phyloP scores from a whole-genome alignment of 23 tunicate species.

The Halocynthia aurantium region DNA sequence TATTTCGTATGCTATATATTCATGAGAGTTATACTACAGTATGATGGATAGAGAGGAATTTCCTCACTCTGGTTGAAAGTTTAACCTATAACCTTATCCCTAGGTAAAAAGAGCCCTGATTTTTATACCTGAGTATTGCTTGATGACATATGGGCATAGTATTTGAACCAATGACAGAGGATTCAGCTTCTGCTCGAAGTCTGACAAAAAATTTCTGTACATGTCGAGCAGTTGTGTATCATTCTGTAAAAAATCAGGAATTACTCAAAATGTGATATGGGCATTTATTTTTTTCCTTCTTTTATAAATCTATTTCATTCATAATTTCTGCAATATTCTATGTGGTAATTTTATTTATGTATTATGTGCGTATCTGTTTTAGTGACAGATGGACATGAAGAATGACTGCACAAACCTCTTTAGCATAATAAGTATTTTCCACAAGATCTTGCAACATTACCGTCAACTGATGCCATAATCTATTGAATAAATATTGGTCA shows the following conservation, averaged over 20 bases:
- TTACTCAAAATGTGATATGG: neutral
- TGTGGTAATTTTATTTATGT: too few species aligned
- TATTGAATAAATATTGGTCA: neutral
- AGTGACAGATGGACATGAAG: neutral
- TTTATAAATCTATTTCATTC: too few species aligned
- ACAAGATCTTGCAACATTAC: slow-evolving; percentile 31
- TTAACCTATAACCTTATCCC: too few species aligned
- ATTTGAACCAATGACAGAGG: slow-evolving; percentile 84
- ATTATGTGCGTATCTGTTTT: too few species aligned
- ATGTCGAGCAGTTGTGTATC: slow-evolving; percentile 58
- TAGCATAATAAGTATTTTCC: slow-evolving; percentile 28
- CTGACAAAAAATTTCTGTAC: slow-evolving; percentile 64
- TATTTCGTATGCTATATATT: too few species aligned
- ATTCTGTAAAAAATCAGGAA: slow-evolving; percentile 6
- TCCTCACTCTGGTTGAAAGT: too few species aligned
- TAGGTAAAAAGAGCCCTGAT: too few species aligned
- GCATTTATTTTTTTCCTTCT: too few species aligned
- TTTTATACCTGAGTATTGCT: slow-evolving; percentile 61
- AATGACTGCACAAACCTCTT: slow-evolving; percentile 15
- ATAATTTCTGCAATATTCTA: too few species aligned
- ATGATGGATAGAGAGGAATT: too few species aligned
- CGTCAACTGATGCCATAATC: slow-evolving; percentile 87
- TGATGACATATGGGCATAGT: slow-evolving; percentile 75
- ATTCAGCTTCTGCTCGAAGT: slow-evolving; percentile 82
- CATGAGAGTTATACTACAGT: too few species aligned